A percentile compares a stretch with the other conserved stretches of the same genome.
These are phyloP conservation scores for Idaea dimidiata DNA, from an alignment of 2,888 invertebrate genomes.

Conservation along the genomic window DNA sequence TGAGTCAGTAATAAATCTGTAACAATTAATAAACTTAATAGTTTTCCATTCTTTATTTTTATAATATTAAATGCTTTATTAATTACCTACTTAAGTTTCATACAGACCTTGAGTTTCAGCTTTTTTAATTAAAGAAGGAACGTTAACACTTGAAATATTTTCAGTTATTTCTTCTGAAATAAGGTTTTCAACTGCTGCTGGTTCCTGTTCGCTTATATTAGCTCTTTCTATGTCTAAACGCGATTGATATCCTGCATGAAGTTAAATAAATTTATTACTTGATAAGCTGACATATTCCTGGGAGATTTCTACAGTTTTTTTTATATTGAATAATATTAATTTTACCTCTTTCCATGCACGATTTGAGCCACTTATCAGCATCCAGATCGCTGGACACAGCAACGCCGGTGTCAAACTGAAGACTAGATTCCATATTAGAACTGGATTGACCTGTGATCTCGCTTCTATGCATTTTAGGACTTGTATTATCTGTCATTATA, in stretches of 20 bases:
- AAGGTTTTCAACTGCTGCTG: slow-evolving; percentile 6
- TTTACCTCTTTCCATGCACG: slow-evolving; percentile 35
- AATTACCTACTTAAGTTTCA: not conserved
- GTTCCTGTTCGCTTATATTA: slow-evolving; percentile 1
- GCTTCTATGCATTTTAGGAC: slow-evolving; percentile 21
- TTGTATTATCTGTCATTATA: slow-evolving; percentile 22
- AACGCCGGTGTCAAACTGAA: slow-evolving; percentile 15
- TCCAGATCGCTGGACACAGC: slow-evolving; percentile 44
- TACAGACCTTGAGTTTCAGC: not conserved
- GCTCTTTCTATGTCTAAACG: slow-evolving; percentile 12
- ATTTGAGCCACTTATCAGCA: slow-evolving; percentile 51
- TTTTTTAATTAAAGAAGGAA: not conserved
- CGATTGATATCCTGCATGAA: slow-evolving; percentile 25
- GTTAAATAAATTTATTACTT: not conserved
- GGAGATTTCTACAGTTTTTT: too few species aligned
- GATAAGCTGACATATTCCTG: too few species aligned
- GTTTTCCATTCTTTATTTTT: not conserved
- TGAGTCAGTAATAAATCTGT: not conserved
- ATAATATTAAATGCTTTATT: not conserved
- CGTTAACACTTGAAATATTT: not conserved
- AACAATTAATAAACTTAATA: not conserved
- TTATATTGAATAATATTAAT: slow-evolving; percentile 6
- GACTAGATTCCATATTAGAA: slow-evolving; percentile 14
- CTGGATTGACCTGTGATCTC: slow-evolving; percentile 22
- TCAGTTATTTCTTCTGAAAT: not conserved